Base-by-base conservation (phyloP, 1,140 invertebrate species). In the Triops cancriformis region DNA sequence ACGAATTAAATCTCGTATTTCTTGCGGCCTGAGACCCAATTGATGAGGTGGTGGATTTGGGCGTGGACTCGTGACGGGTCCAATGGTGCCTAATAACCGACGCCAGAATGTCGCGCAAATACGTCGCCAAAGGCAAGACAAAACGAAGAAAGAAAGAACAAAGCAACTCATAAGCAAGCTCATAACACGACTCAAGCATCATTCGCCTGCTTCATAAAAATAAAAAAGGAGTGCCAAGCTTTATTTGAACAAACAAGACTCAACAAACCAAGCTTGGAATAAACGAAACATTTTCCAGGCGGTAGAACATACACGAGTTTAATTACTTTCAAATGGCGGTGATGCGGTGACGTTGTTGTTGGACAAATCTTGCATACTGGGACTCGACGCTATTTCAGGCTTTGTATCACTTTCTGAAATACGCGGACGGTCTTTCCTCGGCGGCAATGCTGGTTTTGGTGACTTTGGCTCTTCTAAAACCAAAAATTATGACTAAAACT, bases 1-100 rank as follows among this genome's bases (percentile, higher is more conserved):
- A 73, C 73, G 77, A 41, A 78, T 78, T 27, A 78, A 73, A 18
- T 78, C 77, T 43, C 77, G 77, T 26, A 78, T 73, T 78, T 78
- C 77, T n/a, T 78, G 77, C 72, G 77, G 77, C 43, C 77, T 73
- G 27, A 78, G 74, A 43, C 77, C 77, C 31, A 78, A 43, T 9
- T 78, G 27, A 74, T 74, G 74, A 12, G 28, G 77, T 37, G 77
- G 51, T 37, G 51, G 72, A 27, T 31, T 64, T 18, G 51, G 51
- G 23, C 51, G 51, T n/a, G 23, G 51, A 64, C 18, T 64, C 18
- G 23, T 23, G 18, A 14, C 18, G 23, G 51, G 14, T 64, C 18
- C 51, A 64, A n/a, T 23, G 10, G 51, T 18, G 31, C 31, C 31
- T 28, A n/a, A 41, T 72, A 23, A n/a, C 28, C 23, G 28, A 77